Percentiles rank a stretch among this genome's conserved stretches.
Evolutionary conservation across 2,113 vertebrate genomes (phyloP).

Genomic region (Okapia johnstoni): DNA sequence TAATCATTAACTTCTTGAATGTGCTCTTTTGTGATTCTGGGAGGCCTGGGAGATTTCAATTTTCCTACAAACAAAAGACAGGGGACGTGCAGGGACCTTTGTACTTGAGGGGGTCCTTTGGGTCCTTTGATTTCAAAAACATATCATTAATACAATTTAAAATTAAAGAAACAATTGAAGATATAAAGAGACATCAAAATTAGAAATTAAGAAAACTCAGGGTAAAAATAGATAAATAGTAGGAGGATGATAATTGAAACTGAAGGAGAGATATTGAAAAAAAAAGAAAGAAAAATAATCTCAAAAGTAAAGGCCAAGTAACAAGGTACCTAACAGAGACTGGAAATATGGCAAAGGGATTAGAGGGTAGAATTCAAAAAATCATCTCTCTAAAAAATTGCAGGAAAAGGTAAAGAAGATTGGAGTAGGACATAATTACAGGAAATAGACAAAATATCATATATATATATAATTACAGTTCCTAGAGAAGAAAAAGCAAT

Average conservation of each 20-base stretch:
- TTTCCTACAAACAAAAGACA: neutral
- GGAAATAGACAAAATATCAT: neutral
- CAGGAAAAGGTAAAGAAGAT: neutral
- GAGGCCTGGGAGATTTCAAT: neutral
- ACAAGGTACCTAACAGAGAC: neutral
- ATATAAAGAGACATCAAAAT: neutral
- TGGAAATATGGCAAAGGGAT: neutral
- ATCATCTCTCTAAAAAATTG: neutral
- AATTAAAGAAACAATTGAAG: neutral
- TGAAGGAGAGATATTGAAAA: neutral
- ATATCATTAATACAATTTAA: neutral
- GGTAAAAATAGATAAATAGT: neutral
- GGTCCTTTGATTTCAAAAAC: neutral
- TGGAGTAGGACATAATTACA: neutral
- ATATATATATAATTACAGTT: neutral
- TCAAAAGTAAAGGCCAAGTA: neutral
- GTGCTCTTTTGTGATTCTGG: neutral
- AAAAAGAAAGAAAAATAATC: neutral
- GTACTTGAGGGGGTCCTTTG: neutral
- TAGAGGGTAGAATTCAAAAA: neutral
- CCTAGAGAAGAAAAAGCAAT: neutral
- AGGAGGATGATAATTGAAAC: neutral
- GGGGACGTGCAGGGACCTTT: neutral
- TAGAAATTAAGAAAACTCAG: neutral
- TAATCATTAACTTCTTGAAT: neutral